A percentile compares a stretch with the other conserved stretches of the same genome.
phyloP scores from a whole-genome alignment of 2,113 vertebrate species.

The Oreochromis aureus region DNA sequence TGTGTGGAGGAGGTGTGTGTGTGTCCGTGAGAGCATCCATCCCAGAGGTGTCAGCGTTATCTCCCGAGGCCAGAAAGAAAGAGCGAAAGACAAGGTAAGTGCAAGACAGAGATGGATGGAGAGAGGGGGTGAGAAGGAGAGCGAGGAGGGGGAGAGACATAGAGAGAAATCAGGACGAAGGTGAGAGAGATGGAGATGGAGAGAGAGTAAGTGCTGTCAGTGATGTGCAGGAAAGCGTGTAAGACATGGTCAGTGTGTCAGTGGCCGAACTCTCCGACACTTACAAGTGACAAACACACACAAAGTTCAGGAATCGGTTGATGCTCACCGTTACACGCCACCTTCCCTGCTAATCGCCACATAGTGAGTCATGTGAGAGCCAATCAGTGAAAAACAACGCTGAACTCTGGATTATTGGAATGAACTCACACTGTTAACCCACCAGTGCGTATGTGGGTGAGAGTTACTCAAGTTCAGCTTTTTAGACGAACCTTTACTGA shows the following conservation, averaged over 20 bases:
- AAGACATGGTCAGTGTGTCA: slow-evolving; percentile 46
- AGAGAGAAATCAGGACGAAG: background rate
- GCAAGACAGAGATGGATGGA: slow-evolving; percentile 30
- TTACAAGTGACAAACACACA: background rate
- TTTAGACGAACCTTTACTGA: background rate
- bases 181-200: background rate
- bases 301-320: background rate
- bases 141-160: background rate
- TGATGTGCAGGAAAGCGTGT: slow-evolving; percentile 42
- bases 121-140: background rate
- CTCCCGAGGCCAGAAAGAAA: slow-evolving; percentile 50
- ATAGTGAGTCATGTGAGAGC: background rate
- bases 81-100: background rate
- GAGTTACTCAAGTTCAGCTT: background rate
- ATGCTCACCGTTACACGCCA: background rate
- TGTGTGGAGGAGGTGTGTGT: slow-evolving; percentile 2
- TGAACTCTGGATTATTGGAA: background rate
- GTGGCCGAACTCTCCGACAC: background rate
- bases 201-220: slow-evolving; percentile 10
- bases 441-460: accelerated
- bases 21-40: slow-evolving; percentile 30
- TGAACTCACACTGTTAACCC: background rate
- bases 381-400: background rate
- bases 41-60: slow-evolving; percentile 57
- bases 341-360: background rate